Percentiles rank a stretch among this genome's conserved stretches.
Conservation (phyloP, 1,140 invertebrate species). For the Euura saliciscinereae region DNA sequence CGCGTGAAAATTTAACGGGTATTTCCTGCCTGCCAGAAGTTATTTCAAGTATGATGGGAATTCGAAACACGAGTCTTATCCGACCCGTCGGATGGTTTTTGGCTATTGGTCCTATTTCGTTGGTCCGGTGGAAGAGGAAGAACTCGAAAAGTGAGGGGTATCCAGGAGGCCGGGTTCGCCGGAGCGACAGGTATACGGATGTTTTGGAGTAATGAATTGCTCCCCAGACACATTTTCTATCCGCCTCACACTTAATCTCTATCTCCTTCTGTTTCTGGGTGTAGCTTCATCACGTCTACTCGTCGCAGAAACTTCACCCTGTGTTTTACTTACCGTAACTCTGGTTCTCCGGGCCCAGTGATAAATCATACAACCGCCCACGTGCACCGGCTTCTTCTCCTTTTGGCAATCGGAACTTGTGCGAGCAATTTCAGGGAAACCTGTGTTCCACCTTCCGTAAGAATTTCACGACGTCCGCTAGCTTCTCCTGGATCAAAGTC, state of each 20-base stretch:
- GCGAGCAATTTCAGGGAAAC: neutral
- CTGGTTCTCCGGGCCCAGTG: neutral
- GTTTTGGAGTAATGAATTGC: constrained; percentile 5
- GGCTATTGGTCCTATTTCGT: neutral
- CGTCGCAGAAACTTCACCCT: neutral
- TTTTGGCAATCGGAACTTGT: neutral
- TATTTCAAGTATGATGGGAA: neutral
- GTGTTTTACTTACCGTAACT: constrained; percentile 2
- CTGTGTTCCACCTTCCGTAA: neutral
- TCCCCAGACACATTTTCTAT: constrained; percentile 7
- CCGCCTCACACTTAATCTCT: neutral
- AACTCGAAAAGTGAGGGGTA: neutral
- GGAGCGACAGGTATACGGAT: constrained; percentile 3
- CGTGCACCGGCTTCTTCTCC: neutral
- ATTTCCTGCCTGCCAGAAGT: neutral
- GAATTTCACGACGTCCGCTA: neutral
- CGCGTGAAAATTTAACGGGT: neutral
- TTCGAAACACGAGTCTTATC: neutral
- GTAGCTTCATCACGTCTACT: neutral
- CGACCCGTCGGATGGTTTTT: neutral
- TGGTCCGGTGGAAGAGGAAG: neutral
- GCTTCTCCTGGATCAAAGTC: no score
- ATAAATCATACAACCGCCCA: neutral
- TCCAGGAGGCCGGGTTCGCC: neutral
- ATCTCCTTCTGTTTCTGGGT: neutral